Evolutionary conservation across 1,140 invertebrate genomes (phyloP), one percentile per base, ranked within the genome.

Genomic region (Laodelphax striatellus): DNA sequence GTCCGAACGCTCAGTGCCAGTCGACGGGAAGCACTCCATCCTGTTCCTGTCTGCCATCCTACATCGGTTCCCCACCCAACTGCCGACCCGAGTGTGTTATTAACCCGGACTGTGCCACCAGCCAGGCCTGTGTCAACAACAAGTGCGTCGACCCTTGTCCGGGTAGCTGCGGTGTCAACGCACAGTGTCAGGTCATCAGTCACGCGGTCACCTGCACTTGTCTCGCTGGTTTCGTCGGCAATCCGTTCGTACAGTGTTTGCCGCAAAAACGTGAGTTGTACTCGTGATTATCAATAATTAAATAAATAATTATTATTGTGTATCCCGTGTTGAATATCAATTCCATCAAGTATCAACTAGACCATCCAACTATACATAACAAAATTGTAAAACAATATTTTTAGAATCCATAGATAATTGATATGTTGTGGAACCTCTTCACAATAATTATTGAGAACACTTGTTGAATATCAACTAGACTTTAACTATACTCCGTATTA

Each of bases 131-230:
- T 67, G 79, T 86, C 57, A 85, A 86, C 68, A 82, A 84, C 43
- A 86, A 83, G 72, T 90, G 87, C 66, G 74, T 75, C 56, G 83
- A 90, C 74, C 87, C 87, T 13, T 90, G 88, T 68, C 82, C 81
- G 43, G 86, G 86, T 46, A 83, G 86, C 59, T 92, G 89, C 71
- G 88, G 87, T 4, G 73, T 79, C 34, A 83, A 87, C 69, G 84
- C 88, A 1, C 81, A 88, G 64, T 92, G 90, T 68, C 76, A 78
- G 54, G 82, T 89, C 3, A 81, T 85, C 13, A 84, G 85, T 64
- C 87, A 90, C 68, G 80, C 86, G 46, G 86, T 87, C 2, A 80
- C 83, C 5, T 91, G 88, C 68, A 80, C 81, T 3, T 92, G 88
- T 73, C 71, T 79, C 3, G 75, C 80, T 46, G 88, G 88, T 22